Conservation (phyloP, 53 echinoderm and acorn worm species). For the Echinarachnius parma region DNA sequence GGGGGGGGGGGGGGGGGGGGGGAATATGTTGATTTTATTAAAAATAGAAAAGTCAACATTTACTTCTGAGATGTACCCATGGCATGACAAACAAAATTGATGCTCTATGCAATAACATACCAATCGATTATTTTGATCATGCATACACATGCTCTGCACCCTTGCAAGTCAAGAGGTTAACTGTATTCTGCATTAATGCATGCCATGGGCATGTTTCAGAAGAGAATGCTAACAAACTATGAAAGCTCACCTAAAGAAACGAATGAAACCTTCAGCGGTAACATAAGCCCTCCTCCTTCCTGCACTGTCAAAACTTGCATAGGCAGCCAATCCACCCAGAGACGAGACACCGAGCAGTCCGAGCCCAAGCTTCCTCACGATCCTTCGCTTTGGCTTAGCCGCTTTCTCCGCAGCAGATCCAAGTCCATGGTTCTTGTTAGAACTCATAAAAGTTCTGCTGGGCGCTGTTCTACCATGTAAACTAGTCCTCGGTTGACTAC, state of each 20-base stretch:
- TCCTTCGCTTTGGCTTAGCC: conserved; percentile 35
- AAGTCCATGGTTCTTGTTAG: neutral
- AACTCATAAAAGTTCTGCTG: no score
- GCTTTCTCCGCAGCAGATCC: neutral
- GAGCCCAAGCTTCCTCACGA: conserved; percentile 43
- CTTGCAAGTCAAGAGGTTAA: no score
- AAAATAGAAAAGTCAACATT: no score
- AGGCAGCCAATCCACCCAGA: conserved; percentile 38
- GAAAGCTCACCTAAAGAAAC: conserved; percentile 73
- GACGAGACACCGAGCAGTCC: conserved; percentile 43
- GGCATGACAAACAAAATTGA: no score
- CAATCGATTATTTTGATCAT: neutral
- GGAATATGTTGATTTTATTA: no score
- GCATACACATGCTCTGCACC: no score
- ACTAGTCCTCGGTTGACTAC: no score
- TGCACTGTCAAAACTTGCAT: conserved; percentile 53
- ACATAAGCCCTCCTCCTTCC: conserved; percentile 64
- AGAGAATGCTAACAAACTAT: neutral
- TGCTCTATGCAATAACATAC: no score
- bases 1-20: no score
- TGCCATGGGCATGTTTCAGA: neutral
- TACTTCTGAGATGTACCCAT: no score
- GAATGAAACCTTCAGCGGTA: conserved; percentile 64
- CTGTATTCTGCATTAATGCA: neutral
- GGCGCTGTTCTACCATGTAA: no score